Evolutionary conservation across 2,113 vertebrate species (phyloP), one percentile per base, ranked within the genome.

Genomic region (Athene noctua): DNA sequence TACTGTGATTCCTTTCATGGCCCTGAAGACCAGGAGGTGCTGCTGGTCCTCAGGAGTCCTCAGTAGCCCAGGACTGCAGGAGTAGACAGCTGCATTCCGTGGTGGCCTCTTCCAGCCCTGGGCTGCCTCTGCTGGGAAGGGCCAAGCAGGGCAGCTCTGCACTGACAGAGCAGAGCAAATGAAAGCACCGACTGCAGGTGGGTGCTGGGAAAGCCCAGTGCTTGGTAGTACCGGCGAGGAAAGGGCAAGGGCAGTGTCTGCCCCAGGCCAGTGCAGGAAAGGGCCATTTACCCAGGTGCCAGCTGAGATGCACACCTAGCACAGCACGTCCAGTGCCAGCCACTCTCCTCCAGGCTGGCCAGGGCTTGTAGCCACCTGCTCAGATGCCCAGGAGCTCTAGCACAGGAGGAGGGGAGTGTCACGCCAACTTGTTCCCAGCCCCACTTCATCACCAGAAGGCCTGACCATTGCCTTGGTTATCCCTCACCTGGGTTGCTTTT

Each of bases 1-100:
- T 1, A 1, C 38, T 12, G 40, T 0, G 0, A 54, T 49, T 70
- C 42, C 30, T 71, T 70, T n/a, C 1, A 10, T 5, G 22, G 34
- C 36, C 40, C 79, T 21, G 44, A 75, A 61, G 57, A 80, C 13
- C 54, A 54, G 27, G 34, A 86, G 54, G 17, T 68, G 71, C 82
- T 1, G 1, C 27, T 81, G 38, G 42, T 40, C 63, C 40, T 47
- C 1, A 1, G 38, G 30, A 30, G 5, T 30, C 17, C 49, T 18
- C 52, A 40, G 63, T 11, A 89, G 91, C 55, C 63, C 68, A 82
- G 30, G 26, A 61, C 61, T 74, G 61, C 42, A 67, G 55, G 42
- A 1, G 4, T 8, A 22, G 42, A 36, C 58, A 47, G 29, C 70
- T 63, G 47, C 3, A 3, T 47, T n/a, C 65, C 38, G 0, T 1